Base-by-base conservation (phyloP, 2,113 vertebrate species). In the Phyllostomus discolor region DNA sequence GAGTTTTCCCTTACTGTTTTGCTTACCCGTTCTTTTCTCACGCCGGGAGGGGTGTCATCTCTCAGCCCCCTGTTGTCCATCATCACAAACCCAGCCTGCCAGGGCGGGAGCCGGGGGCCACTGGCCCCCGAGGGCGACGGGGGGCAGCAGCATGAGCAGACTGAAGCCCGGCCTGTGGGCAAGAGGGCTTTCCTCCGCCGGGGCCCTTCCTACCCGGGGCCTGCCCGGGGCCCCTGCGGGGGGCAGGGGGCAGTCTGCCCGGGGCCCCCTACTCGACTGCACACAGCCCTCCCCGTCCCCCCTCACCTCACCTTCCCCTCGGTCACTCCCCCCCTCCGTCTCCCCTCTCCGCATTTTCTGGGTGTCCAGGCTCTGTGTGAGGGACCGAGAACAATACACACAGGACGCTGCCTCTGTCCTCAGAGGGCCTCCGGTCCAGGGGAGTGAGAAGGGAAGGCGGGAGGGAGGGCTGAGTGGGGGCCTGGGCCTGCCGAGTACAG, bases 101-200 rank as follows among this genome's bases (percentile, higher is more conserved):
- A 2, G 4, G 57, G 85, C 67, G 7, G 76, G 76, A 28, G 4
- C 43, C 1, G n/a, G 43, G 26, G 64, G 43, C 67, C 31, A 3
- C 6, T 1, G 66, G 20, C 75, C 10, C 28, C 41, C 7, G 31
- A 24, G 15, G 75, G n/a, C 22, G 12, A 73, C 2, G 15, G 0
- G 11, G n/a, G 10, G 10, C n/a, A 66, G 83, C 10, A 15, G 8
- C 4, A 4, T 1, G 35, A 59, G 50, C 82, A 46, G 4, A 24
- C 82, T n/a, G n/a, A 15, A 31, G 22, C 19, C 43, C 2, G n/a
- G 81, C 52, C 4, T 38, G 2, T 22, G 7, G 57, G 12, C 24
- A 0, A n/a, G n/a, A 3, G 35, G 50, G 43, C 9, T 1, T 17
- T 20, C 54, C 22, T 6, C 72, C 19, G 1, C 35, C 24, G 22